Conservation (phyloP, 2,797 vertebrate genomes). For the Scarus forsteni region DNA sequence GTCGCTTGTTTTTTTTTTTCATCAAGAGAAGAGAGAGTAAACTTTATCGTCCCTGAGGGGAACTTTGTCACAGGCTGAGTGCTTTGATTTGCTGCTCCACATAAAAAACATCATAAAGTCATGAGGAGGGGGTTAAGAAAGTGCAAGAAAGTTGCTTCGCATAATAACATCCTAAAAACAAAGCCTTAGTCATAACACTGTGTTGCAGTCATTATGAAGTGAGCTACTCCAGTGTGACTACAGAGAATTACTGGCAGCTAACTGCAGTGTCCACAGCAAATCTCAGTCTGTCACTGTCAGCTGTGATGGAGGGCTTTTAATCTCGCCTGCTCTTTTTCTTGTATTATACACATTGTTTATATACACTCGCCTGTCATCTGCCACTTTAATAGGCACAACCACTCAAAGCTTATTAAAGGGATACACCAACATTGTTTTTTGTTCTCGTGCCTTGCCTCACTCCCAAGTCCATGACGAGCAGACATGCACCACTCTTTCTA, state of each 20-base stretch:
- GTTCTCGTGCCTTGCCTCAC: no score
- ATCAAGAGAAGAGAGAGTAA: background rate
- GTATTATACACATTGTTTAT: no score
- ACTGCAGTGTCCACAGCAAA: background rate
- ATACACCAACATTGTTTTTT: no score
- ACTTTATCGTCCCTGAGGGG: background rate
- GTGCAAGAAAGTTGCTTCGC: background rate
- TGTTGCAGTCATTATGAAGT: background rate
- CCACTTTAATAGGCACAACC: no score
- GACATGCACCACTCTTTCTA: no score
- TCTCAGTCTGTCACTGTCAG: no score
- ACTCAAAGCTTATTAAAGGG: no score
- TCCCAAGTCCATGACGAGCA: no score
- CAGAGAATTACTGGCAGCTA: background rate
- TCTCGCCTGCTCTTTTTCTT: background rate
- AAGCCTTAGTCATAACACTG: background rate
- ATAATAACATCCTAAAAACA: background rate
- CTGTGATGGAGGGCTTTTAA: background rate
- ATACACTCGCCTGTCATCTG: no score
- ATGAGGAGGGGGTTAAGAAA: background rate
- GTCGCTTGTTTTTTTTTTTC: constrained; percentile 1
- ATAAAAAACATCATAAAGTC: background rate
- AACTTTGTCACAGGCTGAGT: background rate
- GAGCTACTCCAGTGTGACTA: background rate
- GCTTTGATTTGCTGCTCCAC: background rate